phyloP scores from a whole-genome alignment of 2,113 vertebrate genomes.

The Elaphurus davidianus region DNA sequence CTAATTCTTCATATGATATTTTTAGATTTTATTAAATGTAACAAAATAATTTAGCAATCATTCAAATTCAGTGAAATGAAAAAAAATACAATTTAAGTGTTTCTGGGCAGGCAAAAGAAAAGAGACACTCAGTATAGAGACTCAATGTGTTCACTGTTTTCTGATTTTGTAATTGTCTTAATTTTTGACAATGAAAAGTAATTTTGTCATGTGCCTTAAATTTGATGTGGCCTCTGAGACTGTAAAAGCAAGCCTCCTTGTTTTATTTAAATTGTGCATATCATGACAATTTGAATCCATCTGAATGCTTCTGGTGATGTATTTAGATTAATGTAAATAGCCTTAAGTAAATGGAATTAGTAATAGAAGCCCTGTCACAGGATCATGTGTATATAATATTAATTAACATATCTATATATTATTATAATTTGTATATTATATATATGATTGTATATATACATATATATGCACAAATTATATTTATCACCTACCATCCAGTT shows the following conservation, averaged over 20 bases:
- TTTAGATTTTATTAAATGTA: constrained; percentile 6
- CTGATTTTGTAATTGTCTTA: neutral
- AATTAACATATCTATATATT: neutral
- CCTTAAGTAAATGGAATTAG: neutral
- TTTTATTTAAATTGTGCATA: neutral
- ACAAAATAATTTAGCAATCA: neutral
- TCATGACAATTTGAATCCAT: neutral
- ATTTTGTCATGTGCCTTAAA: neutral
- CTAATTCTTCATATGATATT: neutral
- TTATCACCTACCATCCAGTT: neutral
- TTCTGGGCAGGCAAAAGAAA: neutral
- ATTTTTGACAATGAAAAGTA: constrained; percentile 17
- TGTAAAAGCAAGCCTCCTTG: neutral
- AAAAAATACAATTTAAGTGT: neutral
- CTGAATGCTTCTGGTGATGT: neutral
- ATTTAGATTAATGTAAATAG: neutral
- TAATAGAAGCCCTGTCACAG: neutral
- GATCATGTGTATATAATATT: neutral
- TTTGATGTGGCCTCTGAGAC: neutral
- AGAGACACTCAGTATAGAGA: neutral
- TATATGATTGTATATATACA: neutral
- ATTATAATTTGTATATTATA: neutral
- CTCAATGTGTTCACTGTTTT: neutral
- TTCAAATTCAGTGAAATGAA: neutral
- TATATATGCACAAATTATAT: neutral